A percentile compares a stretch with the other conserved stretches of the same genome.
phyloP scores from a whole-genome alignment of 2,797 vertebrate genomes.

The Psittacula derbiana region DNA sequence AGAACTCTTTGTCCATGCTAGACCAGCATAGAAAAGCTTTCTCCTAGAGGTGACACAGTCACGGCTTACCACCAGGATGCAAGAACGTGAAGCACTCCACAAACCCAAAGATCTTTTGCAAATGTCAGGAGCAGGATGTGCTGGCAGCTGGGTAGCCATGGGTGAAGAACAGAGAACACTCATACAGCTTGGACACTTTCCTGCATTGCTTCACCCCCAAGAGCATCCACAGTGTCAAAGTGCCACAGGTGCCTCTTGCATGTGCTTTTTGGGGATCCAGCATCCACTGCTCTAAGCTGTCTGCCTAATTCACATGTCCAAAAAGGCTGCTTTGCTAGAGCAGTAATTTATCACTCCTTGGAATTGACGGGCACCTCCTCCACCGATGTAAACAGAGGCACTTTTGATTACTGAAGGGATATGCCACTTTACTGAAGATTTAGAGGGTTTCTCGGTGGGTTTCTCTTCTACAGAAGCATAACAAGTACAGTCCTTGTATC shows the following conservation, averaged over 20 bases:
- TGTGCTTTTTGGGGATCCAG: not conserved
- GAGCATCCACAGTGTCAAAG: not conserved
- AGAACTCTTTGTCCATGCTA: not conserved
- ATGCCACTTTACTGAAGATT: not conserved
- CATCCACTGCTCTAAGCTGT: not conserved
- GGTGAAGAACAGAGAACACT: not conserved
- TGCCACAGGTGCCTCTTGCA: fast-evolving
- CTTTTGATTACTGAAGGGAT: not conserved
- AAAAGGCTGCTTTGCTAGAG: not conserved
- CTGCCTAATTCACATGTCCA: not conserved
- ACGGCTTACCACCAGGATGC: not conserved
- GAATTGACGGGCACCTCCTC: not conserved
- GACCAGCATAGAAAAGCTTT: not conserved
- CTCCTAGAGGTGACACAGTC: not conserved
- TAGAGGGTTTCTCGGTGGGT: not conserved
- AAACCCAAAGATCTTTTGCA: not conserved
- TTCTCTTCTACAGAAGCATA: not conserved
- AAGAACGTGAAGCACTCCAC: not conserved
- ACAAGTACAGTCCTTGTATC: not conserved
- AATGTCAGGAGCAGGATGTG: not conserved
- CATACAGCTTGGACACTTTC: not conserved
- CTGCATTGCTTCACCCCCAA: not conserved
- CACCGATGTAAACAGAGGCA: not conserved
- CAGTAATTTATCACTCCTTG: not conserved
- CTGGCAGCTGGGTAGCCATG: not conserved